Percentiles rank a stretch among this genome's conserved stretches.
These are phyloP conservation scores for Castor canadensis DNA, from an alignment of 2,113 vertebrate species.

Conservation along the genomic window DNA sequence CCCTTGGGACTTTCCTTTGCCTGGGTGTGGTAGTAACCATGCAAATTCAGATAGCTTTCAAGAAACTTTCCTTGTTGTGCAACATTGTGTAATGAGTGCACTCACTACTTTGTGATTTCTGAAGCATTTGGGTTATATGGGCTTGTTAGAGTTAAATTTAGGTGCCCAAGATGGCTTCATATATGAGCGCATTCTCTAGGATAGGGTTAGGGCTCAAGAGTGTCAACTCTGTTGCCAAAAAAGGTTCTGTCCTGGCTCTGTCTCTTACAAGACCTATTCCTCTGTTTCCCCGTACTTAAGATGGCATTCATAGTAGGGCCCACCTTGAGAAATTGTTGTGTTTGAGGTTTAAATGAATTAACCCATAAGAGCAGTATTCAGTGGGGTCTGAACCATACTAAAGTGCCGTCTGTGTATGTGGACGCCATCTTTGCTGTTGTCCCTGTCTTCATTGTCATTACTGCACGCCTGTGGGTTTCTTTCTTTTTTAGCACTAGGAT, in stretches of 20 bases:
- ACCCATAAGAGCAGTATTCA: neutral
- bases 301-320: neutral
- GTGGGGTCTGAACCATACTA: too few species aligned
- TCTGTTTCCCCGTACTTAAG: neutral
- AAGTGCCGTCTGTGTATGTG: rapidly evolving
- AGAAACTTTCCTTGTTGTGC: neutral
- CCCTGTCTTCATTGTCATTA: neutral
- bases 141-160: neutral
- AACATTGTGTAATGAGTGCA: neutral
- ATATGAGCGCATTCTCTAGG: neutral
- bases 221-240: neutral
- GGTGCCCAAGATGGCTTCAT: neutral
- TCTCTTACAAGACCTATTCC: too few species aligned
- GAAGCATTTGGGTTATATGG: neutral
- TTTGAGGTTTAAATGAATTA: neutral
- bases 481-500: neutral
- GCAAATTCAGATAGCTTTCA: neutral
- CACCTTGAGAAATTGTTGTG: neutral
- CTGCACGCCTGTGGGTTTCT: neutral
- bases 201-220: neutral
- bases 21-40: neutral
- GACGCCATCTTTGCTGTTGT: rapidly evolving
- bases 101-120: neutral
- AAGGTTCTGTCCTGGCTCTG: neutral
- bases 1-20: neutral